Evolutionary conservation across 2,113 vertebrate genomes (phyloP).

Genomic region (Acrocephalus arundinaceus): DNA sequence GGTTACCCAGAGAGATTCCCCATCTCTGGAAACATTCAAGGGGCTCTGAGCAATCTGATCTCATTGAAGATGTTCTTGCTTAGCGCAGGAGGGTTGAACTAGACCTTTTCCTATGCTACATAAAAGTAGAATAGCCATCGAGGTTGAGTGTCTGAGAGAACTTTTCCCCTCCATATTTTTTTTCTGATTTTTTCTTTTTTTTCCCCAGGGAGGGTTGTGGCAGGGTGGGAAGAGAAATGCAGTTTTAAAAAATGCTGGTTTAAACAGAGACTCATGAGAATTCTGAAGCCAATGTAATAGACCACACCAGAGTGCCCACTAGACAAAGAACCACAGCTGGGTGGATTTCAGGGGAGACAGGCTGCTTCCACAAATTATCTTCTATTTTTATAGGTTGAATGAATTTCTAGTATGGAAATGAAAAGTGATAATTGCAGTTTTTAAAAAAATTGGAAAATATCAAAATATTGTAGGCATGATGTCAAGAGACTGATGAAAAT

Average conservation of each 20-base stretch:
- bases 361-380: not conserved
- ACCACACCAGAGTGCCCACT: not conserved
- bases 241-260: not conserved
- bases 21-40: not conserved
- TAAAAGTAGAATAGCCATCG: not conserved
- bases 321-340: not conserved
- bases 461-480: not conserved
- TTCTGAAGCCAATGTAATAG: not conserved
- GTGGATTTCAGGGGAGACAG: not conserved
- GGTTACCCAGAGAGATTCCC: not conserved
- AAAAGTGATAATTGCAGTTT: not conserved
- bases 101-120: not conserved
- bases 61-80: not conserved
- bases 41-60: not conserved
- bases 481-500: not conserved
- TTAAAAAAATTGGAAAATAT: not conserved
- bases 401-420: not conserved
- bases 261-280: not conserved
- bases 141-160: not conserved
- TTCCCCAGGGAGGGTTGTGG: rapidly evolving
- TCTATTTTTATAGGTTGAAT: not conserved
- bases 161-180: not conserved
- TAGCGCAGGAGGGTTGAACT: not conserved
- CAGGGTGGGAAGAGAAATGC: not conserved
- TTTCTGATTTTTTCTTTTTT: not conserved